Conservation (phyloP, 2,113 vertebrate genomes). For the Sterna hirundo region DNA sequence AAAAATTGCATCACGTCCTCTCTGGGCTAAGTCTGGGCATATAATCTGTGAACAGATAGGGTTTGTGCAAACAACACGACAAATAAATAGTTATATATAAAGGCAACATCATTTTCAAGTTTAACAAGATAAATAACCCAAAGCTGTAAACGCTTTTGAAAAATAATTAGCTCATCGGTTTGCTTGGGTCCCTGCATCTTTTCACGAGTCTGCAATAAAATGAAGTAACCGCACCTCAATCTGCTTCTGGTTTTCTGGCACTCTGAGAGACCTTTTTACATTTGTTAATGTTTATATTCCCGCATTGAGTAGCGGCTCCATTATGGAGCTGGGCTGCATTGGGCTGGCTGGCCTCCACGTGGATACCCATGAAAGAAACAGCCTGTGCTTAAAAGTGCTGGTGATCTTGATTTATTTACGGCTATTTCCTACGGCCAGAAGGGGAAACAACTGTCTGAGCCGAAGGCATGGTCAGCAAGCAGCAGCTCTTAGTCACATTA, state of each 20-base stretch:
- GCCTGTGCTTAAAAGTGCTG: not conserved
- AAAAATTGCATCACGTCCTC: not conserved
- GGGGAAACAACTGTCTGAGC: not conserved
- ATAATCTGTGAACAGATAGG: not conserved
- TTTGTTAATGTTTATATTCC: constrained; percentile 7
- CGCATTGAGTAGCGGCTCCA: not conserved
- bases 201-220: not conserved
- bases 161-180: not conserved
- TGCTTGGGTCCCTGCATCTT: not conserved
- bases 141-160: not conserved
- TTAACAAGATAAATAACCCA: not conserved
- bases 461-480: not conserved
- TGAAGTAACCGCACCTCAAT: not conserved
- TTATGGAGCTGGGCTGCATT: not conserved
- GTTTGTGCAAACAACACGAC: not conserved
- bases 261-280: not conserved
- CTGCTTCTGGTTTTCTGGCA: not conserved
- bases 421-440: not conserved
- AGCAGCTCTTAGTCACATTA: not conserved
- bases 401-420: not conserved
- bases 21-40: not conserved
- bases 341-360: not conserved
- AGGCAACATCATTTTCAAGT: not conserved
- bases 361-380: not conserved
- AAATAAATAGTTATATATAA: not conserved